A percentile compares a stretch with the other conserved stretches of the same genome.
These are phyloP conservation scores for Pseudopipra pipra DNA, from an alignment of 2,113 vertebrate species.

Conservation along the genomic window DNA sequence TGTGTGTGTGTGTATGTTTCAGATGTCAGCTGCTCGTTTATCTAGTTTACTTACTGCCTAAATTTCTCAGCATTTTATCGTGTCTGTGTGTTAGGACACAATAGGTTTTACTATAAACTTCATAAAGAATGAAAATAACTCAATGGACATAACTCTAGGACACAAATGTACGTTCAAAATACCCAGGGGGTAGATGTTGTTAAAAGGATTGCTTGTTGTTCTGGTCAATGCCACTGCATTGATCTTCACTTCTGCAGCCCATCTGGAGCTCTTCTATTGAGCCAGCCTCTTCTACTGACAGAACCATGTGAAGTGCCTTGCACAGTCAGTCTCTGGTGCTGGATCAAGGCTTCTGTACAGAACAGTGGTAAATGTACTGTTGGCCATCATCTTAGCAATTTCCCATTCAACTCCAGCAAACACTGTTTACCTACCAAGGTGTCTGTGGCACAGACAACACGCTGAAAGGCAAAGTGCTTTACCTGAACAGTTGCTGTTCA, in stretches of 20 bases:
- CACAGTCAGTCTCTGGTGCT: neutral
- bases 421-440: neutral
- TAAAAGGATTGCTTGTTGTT: neutral
- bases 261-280: neutral
- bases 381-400: neutral
- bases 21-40: neutral
- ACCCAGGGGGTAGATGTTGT: neutral
- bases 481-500: neutral
- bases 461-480: neutral
- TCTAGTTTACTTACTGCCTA: neutral
- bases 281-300: neutral
- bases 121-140: neutral
- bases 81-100: neutral
- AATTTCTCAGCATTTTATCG: neutral
- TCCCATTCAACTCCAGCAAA: neutral
- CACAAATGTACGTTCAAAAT: neutral
- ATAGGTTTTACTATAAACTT: neutral
- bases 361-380: neutral
- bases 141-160: neutral
- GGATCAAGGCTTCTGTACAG: neutral
- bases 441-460: neutral
- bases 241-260: neutral
- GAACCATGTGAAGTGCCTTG: neutral
- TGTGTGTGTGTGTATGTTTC: neutral
- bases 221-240: neutral